These are phyloP conservation scores for Microtus obscurus DNA, from an alignment of 2,797 vertebrate species.

Conservation along the genomic window DNA sequence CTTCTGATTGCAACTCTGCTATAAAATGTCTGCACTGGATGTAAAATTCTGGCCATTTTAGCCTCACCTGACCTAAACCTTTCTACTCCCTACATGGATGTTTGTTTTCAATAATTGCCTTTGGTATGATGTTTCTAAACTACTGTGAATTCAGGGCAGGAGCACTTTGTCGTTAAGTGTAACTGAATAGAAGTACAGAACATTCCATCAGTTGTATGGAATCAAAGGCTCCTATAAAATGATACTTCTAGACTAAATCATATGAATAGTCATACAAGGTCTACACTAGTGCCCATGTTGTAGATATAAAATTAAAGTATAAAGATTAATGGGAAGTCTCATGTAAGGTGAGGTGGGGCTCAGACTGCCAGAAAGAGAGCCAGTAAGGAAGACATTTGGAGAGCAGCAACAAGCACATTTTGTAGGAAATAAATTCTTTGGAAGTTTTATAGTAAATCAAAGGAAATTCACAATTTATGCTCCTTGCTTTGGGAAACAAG, in stretches of 20 bases:
- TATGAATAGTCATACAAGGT: not conserved
- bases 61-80: not conserved
- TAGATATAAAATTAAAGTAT: not conserved
- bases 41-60: not conserved
- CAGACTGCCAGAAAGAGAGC: not conserved
- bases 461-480: not conserved
- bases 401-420: not conserved
- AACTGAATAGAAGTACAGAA: not conserved
- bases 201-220: not conserved
- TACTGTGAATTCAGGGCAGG: not conserved
- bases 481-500: not conserved
- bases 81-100: not conserved
- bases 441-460: not conserved
- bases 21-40: not conserved
- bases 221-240: not conserved
- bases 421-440: not conserved
- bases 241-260: not conserved
- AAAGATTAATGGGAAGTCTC: not conserved
- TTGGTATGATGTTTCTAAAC: conserved; percentile 48
- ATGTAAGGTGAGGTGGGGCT: not conserved
- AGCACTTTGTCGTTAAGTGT: not conserved
- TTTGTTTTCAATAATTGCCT: not conserved
- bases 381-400: not conserved
- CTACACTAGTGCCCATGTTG: not conserved
- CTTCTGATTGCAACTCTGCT: too few species aligned